These are phyloP conservation scores for Zophobas atratus DNA, from an alignment of 1,140 invertebrate genomes.

Conservation along the genomic window DNA sequence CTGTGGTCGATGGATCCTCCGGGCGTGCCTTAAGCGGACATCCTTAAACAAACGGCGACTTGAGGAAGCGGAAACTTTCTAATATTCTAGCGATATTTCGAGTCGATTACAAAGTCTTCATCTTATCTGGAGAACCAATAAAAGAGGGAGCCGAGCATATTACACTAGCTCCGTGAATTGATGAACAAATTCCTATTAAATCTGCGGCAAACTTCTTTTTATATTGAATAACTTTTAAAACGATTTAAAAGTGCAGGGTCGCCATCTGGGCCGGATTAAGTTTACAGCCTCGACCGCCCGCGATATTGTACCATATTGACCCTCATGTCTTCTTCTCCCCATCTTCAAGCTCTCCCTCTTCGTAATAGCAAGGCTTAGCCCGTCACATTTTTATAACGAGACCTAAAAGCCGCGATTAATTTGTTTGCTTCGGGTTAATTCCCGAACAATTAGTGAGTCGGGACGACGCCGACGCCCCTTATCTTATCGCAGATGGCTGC, in stretches of 20 bases:
- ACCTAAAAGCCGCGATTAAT: conserved; percentile 64
- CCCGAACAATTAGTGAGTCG: conserved; percentile 63
- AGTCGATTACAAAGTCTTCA: conserved; percentile 54
- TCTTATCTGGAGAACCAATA: conserved; percentile 61
- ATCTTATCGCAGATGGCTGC: conserved; percentile 44
- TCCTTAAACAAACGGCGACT: conserved; percentile 32
- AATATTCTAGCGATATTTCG: conserved; percentile 57
- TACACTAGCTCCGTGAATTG: conserved; percentile 65
- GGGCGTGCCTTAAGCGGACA: conserved; percentile 11
- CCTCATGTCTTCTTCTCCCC: conserved; percentile 44
- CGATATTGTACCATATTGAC: conserved; percentile 63
- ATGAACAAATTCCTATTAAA: conserved; percentile 68
- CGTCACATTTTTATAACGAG: conserved; percentile 66
- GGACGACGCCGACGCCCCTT: conserved; percentile 38
- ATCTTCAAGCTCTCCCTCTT: conserved; percentile 38
- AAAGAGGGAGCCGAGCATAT: conserved; percentile 59
- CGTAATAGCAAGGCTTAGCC: conserved; percentile 52
- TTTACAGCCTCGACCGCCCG: conserved; percentile 61
- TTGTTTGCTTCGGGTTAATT: conserved; percentile 65
- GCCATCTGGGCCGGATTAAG: conserved; percentile 67
- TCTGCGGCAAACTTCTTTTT: conserved; percentile 66
- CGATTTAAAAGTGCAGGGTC: conserved; percentile 64
- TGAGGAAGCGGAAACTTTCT: conserved; percentile 53
- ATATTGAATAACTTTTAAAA: conserved; percentile 68
- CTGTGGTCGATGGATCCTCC: neutral